Percentiles rank a stretch among this genome's conserved stretches.
phyloP scores from a whole-genome alignment of 1,140 invertebrate species.

The Phymorhynchus buccinoides region DNA sequence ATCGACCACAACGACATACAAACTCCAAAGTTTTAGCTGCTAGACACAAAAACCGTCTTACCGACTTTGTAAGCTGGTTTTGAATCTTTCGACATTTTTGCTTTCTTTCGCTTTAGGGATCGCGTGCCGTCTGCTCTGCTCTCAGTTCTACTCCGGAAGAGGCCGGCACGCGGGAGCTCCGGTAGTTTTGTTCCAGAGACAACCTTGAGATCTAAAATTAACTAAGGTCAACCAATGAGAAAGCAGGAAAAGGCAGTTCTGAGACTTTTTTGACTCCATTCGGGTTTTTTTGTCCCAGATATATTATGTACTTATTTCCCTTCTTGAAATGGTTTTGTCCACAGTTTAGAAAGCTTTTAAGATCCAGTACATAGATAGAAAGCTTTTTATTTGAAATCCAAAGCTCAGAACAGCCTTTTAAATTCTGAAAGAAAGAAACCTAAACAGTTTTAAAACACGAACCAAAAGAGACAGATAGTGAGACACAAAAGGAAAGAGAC shows the following conservation, averaged over 20 bases:
- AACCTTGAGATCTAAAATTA: slow-evolving; percentile 26
- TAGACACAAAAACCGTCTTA: slow-evolving; percentile 43
- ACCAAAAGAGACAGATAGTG: too few species aligned
- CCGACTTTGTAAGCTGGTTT: slow-evolving; percentile 65
- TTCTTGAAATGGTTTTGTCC: too few species aligned
- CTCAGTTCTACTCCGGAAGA: neutral
- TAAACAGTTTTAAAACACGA: too few species aligned
- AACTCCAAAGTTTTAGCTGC: neutral
- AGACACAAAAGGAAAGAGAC: too few species aligned
- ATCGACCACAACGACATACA: neutral
- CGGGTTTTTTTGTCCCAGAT: too few species aligned
- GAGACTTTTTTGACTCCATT: too few species aligned
- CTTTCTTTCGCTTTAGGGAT: neutral
- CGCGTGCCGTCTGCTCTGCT: neutral
- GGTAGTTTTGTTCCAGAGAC: neutral
- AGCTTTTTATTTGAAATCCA: too few species aligned
- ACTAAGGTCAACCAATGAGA: slow-evolving; percentile 22
- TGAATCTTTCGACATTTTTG: slow-evolving; percentile 34
- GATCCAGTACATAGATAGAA: too few species aligned
- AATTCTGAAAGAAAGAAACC: too few species aligned
- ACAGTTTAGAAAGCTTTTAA: too few species aligned
- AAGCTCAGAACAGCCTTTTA: too few species aligned
- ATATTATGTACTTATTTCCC: neutral
- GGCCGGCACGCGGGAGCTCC: neutral
- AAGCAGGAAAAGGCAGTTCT: too few species aligned